A percentile compares a stretch with the other conserved stretches of the same genome.
These are phyloP conservation scores for Lycocerus yunnanus DNA, from an alignment of 2,888 invertebrate species.

Conservation along the genomic window DNA sequence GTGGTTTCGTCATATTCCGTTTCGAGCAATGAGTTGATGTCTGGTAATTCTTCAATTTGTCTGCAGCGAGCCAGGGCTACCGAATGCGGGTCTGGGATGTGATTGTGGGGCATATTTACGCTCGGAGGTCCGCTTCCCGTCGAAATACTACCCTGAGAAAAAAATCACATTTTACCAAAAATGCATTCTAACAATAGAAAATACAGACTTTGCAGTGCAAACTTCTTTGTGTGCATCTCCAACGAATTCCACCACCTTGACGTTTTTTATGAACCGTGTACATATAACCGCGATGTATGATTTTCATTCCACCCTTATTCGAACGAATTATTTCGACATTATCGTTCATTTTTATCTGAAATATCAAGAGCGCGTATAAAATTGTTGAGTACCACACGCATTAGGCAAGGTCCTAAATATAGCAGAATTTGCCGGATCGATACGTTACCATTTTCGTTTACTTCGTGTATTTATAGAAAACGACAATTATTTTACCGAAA, in stretches of 20 bases:
- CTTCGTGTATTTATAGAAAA: conserved; percentile 14
- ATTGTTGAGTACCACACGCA: conserved; percentile 36
- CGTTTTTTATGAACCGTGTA: conserved; percentile 57
- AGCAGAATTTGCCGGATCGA: conserved; percentile 37
- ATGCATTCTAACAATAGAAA: background rate
- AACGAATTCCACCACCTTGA: conserved; percentile 54
- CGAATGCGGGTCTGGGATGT: conserved; percentile 54
- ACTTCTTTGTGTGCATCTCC: conserved; percentile 56
- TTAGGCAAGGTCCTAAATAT: conserved; percentile 40
- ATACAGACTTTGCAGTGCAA: conserved; percentile 53
- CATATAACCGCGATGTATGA: conserved; percentile 57
- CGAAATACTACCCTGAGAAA: conserved; percentile 51
- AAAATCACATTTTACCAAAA: background rate
- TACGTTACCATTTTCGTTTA: conserved; percentile 40
- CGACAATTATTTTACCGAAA: background rate
- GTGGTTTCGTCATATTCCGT: conserved; percentile 33
- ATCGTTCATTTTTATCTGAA: conserved; percentile 26
- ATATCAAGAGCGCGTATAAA: background rate
- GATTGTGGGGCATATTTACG: conserved; percentile 56
- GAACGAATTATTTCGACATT: conserved; percentile 51
- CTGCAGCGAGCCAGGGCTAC: conserved; percentile 50
- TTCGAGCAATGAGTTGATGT: conserved; percentile 25
- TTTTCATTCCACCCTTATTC: conserved; percentile 58
- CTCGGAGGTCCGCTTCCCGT: conserved; percentile 49
- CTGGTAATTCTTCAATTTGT: conserved; percentile 32